Evolutionary conservation across 92 coral and sea anemone species (phyloP).

Genomic region (Palythoa grandiflora): DNA sequence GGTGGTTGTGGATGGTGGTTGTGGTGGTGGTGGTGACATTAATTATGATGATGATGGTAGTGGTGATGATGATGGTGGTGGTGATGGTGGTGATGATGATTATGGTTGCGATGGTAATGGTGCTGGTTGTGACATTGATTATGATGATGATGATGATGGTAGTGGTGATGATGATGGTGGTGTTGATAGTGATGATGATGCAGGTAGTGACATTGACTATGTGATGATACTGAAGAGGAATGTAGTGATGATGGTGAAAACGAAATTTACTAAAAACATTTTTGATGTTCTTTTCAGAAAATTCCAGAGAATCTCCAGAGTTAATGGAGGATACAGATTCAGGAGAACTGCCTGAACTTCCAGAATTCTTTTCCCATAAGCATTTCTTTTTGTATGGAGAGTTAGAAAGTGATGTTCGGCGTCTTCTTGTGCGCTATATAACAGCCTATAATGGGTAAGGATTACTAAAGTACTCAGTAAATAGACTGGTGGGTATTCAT

Average conservation of each 20-base stretch:
- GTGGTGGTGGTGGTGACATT: not conserved
- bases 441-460: slow-evolving; percentile 95
- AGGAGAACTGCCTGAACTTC: slow-evolving; percentile 81
- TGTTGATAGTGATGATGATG: too few relatives aligned
- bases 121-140: not conserved
- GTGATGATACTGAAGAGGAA: not conserved
- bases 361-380: slow-evolving; percentile 94
- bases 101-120: not conserved
- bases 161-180: too few relatives aligned
- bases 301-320: not conserved
- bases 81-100: not conserved
- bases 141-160: too few relatives aligned
- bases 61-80: not conserved
- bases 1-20: not conserved
- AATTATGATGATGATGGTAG: not conserved
- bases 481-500: too few relatives aligned
- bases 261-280: not conserved
- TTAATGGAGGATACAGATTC: slow-evolving; percentile 21
- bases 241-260: not conserved
- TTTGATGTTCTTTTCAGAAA: not conserved
- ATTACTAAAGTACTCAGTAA: not conserved
- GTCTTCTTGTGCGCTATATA: slow-evolving; percentile 88
- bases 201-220: too few relatives aligned
- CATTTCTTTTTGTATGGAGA: slow-evolving; percentile 95
- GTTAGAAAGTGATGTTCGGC: slow-evolving; percentile 77